Base-by-base conservation (phyloP, 2,888 invertebrate species). In the Lomographa bimaculata region DNA sequence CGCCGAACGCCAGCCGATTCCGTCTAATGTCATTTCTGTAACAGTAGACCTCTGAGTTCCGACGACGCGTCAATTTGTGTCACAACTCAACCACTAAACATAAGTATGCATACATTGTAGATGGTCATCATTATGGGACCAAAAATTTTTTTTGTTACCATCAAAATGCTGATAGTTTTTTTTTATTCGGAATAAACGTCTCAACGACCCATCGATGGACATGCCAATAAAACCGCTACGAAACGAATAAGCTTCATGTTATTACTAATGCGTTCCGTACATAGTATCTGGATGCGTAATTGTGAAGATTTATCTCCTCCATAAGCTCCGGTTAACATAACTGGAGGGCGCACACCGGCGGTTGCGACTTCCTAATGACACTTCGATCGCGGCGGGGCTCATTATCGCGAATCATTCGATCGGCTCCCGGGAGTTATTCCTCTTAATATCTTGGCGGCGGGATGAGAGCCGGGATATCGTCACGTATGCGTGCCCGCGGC, bases 291-390 rank as follows among this genome's bases (percentile, higher is more conserved):
- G 64, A 60, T 66, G 65, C 64, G 76, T 74, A 80, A 79, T 80
- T 81, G 80, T 78, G 73, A 75, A 72, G 78, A 79, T 79, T 79
- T 79, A 84, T 79, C 77, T 79, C 71, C 71, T 67, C 59, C 61
- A 58, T 71, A 71, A 67, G 66, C 71, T 70, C 64, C 67, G 69
- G 72, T 71, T 67, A 75, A 76, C 78, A 79, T 81, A 79, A 80
- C 83, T 82, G 66, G 72, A 74, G 75, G 79, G 82, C 79, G 74
- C 79, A 75, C 82, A 78, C 75, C 72, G 75, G 49, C 75, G 64
- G 77, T 79, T 82, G 83, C 80, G 82, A 83, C 86, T 87, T 89
- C 89, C 89, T 89, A 87, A 89, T 86, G 85, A 85, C 86, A 84
- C 86, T 82, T 81, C 85, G 86, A 84, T 82, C 81, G 75, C 71